A percentile compares a stretch with the other conserved stretches of the same genome.
phyloP scores from a whole-genome alignment of 2,888 invertebrate species.

The Noctua pronuba region DNA sequence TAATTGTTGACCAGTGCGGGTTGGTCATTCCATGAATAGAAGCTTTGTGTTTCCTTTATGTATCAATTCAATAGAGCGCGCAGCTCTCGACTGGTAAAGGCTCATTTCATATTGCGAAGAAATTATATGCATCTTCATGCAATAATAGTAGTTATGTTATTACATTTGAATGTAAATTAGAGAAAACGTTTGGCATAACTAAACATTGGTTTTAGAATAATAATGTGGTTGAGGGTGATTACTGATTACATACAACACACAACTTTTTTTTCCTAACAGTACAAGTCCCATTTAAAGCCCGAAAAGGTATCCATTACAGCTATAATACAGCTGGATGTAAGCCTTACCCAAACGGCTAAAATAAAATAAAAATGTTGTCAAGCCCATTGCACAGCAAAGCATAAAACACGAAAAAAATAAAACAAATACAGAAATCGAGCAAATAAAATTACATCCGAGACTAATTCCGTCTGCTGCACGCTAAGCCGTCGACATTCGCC shows the following conservation, averaged over 20 bases:
- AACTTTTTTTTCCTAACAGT: not conserved
- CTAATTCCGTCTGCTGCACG: not conserved
- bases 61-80: not conserved
- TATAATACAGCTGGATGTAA: not conserved
- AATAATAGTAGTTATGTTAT: not conserved
- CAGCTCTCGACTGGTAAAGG: not conserved
- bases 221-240: not conserved
- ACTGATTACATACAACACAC: not conserved
- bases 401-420: not conserved
- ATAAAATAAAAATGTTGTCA: not conserved
- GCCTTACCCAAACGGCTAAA: not conserved
- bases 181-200: too few species aligned
- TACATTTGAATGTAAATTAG: not conserved
- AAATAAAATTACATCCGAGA: not conserved
- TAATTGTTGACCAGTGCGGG: not conserved
- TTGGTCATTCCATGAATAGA: not conserved
- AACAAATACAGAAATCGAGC: not conserved
- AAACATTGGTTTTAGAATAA: not conserved
- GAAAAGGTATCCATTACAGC: not conserved
- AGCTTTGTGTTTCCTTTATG: not conserved
- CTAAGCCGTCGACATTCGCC: not conserved
- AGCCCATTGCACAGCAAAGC: not conserved
- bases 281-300: not conserved
- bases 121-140: not conserved
- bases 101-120: not conserved